phyloP scores from a whole-genome alignment of 2,888 invertebrate genomes.

The Drosophila tanythrix region DNA sequence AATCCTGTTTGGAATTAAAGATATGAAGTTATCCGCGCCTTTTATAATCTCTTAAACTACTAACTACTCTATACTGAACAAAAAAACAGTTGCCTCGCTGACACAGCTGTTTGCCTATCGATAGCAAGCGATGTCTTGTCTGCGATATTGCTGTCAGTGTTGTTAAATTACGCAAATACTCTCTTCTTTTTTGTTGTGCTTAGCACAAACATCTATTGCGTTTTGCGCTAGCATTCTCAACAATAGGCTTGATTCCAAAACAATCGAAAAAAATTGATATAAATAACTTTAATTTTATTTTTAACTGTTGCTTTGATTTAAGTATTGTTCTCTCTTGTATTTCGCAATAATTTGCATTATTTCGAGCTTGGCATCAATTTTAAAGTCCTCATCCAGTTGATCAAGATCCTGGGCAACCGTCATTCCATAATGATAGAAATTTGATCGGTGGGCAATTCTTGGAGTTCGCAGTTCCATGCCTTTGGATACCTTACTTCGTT shows the following conservation, averaged over 20 bases:
- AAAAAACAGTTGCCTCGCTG: conserved; percentile 27
- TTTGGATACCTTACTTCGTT: conserved; percentile 20
- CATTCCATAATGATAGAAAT: conserved; percentile 60
- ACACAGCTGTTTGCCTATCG: conserved; percentile 29
- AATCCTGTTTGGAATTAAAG: conserved; percentile 3
- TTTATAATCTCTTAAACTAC: conserved; percentile 39
- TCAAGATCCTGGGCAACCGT: conserved; percentile 56
- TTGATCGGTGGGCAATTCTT: conserved; percentile 14
- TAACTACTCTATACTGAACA: conserved; percentile 17
- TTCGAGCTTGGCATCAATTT: conserved; percentile 57
- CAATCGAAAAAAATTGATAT: neutral
- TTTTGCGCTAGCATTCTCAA: conserved; percentile 44
- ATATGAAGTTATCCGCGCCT: conserved; percentile 29
- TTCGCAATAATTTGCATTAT: conserved; percentile 60
- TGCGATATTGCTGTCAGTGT: conserved; percentile 25
- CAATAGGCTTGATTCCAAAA: conserved; percentile 7
- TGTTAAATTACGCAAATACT: conserved; percentile 6
- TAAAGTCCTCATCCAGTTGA: conserved; percentile 56
- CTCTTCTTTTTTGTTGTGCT: conserved; percentile 50
- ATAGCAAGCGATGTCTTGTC: conserved; percentile 14
- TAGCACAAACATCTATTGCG: conserved; percentile 16
- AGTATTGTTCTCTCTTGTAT: conserved; percentile 51
- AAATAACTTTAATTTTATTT: conserved; percentile 10
- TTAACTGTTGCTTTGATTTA: conserved; percentile 39
- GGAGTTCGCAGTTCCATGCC: conserved; percentile 12